phyloP scores from a whole-genome alignment of 2,797 vertebrate genomes.

The Myioborus melanocephalus region DNA sequence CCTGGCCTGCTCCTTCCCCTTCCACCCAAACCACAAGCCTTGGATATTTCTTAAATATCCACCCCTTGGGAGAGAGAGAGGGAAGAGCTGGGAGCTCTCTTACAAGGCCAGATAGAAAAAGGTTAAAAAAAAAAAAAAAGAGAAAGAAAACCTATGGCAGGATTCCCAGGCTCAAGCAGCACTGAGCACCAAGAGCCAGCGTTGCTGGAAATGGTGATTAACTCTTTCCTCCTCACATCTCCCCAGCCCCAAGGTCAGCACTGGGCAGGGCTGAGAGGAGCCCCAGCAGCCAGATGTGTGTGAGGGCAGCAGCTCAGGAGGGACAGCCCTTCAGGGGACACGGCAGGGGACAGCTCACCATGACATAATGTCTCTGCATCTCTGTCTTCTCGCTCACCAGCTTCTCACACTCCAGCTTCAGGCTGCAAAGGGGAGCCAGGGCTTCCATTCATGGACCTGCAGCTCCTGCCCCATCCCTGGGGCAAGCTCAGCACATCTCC shows the following conservation, averaged over 20 bases:
- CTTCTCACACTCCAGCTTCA: conserved; percentile 86
- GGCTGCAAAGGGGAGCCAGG: conserved; percentile 50
- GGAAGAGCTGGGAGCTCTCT: neutral
- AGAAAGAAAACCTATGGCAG: neutral
- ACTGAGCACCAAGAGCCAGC: neutral
- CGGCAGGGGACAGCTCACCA: conserved; percentile 52
- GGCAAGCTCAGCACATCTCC: neutral
- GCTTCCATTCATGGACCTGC: neutral
- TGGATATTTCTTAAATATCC: neutral
- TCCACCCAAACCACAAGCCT: neutral
- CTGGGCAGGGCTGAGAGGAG: neutral
- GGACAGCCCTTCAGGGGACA: neutral
- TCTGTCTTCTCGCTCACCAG: conserved; percentile 84
- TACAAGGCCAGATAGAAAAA: neutral
- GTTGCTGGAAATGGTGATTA: neutral
- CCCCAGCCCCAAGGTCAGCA: neutral
- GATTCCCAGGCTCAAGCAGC: neutral
- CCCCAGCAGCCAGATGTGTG: fast-evolving
- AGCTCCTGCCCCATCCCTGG: neutral
- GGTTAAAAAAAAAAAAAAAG: neutral
- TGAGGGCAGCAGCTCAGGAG: no score
- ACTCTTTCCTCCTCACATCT: neutral
- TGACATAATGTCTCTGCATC: conserved; percentile 86
- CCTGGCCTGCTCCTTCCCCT: neutral
- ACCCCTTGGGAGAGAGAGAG: neutral